A percentile compares a stretch with the other conserved stretches of the same genome.
Evolutionary conservation across 2,113 vertebrate species (phyloP).

Genomic region (Alethe castanea): DNA sequence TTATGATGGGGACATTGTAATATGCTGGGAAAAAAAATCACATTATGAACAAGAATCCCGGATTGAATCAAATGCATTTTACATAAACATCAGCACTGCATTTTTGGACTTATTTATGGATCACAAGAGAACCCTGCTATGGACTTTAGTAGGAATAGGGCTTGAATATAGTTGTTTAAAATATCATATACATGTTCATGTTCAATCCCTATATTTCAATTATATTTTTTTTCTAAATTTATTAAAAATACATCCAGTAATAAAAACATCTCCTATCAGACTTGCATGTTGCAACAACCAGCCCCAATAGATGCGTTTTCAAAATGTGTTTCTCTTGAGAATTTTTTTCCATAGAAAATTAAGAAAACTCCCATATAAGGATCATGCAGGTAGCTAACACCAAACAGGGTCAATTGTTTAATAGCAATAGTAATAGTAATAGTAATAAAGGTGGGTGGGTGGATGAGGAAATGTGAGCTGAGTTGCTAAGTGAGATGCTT

Average conservation of each 20-base stretch:
- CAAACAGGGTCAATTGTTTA: neutral
- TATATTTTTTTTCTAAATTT: neutral
- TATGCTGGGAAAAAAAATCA: neutral
- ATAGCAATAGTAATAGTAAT: too few species aligned
- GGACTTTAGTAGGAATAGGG: neutral
- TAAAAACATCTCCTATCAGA: neutral
- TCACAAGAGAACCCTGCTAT: neutral
- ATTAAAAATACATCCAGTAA: neutral
- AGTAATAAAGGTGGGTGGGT: fast-evolving
- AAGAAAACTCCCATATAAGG: neutral
- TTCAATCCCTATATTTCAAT: neutral
- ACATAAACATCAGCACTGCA: neutral
- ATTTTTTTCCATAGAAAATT: neutral
- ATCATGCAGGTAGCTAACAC: neutral
- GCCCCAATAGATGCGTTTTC: neutral
- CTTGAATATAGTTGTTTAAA: neutral
- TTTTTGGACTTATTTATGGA: neutral
- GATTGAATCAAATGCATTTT: neutral
- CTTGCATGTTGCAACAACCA: neutral
- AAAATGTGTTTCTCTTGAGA: neutral
- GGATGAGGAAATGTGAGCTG: neutral
- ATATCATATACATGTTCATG: neutral
- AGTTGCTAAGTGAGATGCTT: neutral
- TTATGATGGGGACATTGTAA: neutral
- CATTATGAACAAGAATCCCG: neutral